Evolutionary conservation across 1,140 invertebrate genomes (phyloP), one percentile per base, ranked within the genome.

Genomic region (Brachionus plicatilis): DNA sequence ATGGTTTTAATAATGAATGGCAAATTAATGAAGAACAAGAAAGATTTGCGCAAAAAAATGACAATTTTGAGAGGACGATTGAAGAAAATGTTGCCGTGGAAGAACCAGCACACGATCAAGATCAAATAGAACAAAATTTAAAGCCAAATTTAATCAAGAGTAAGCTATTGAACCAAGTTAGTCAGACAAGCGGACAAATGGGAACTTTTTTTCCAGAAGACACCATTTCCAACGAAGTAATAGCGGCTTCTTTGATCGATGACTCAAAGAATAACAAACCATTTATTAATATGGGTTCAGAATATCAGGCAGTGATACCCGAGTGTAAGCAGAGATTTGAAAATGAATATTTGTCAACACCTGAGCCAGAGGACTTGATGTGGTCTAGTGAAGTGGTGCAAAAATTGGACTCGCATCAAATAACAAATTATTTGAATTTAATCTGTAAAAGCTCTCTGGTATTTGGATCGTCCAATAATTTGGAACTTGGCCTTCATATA

Each of bases 261-360:
- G 45, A 50, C 29, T 88, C 88, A 43, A 88, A 88, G 82, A 88
- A 90, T 85, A 87, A 87, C 60, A 86, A 86, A 85, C 89, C 89
- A 3, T 93, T 95, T 88, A 95, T 98, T 24, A 99, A 99, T 87
- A 92, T 98, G 60, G 96, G 96, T 0, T 90, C 92, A 7, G 92
- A 94, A 47, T 96, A 94, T 89, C 97, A 99, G 90, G 95, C 95
- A 0, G 92, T 92, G 70, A 92, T 96, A 87, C 94, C 94, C 53
- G 79, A 84, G 41, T 90, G 87, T 84, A 82, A n/a, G 66, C 17
- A 11, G 12, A 0, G 17, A 65, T n/a, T 45, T 2, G 65, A 82
- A 12, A 2, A 45, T 65, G 53, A 82, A 29, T 41, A 82, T 65
- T 20, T 82, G 41, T 12, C 7, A 80, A 2, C 47, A 20, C 33